These are phyloP conservation scores for Sturmia bella DNA, from an alignment of 2,888 invertebrate species.

Conservation along the genomic window DNA sequence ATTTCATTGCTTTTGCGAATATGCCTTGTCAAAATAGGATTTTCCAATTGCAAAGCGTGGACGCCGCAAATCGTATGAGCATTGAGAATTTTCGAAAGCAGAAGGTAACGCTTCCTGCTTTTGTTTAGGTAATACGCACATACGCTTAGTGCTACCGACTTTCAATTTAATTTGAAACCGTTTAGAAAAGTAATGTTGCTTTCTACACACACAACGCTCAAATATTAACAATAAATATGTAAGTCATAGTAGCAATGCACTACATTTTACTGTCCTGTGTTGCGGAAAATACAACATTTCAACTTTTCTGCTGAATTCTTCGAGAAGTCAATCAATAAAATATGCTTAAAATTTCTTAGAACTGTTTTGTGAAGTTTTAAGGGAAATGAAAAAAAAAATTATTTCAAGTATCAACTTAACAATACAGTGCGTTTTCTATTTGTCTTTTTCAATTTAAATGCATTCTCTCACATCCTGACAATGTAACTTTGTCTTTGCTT, in stretches of 20 bases:
- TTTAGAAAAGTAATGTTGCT: too few species aligned
- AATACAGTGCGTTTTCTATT: conserved; percentile 33
- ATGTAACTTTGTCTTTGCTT: conserved; percentile 52
- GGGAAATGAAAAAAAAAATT: not conserved
- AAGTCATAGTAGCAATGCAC: not conserved
- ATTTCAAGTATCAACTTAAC: conserved; percentile 30
- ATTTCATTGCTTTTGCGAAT: too few species aligned
- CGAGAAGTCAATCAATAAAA: conserved; percentile 1
- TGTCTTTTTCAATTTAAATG: conserved; percentile 52
- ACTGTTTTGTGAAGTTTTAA: too few species aligned
- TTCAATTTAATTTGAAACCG: too few species aligned
- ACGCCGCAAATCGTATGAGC: too few species aligned
- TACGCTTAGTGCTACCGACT: too few species aligned
- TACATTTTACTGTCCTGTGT: not conserved
- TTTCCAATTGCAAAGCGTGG: too few species aligned
- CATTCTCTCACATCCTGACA: conserved; percentile 52
- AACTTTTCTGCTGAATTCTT: conserved; percentile 9
- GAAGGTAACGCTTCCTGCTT: too few species aligned
- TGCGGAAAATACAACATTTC: not conserved
- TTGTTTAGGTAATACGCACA: too few species aligned
- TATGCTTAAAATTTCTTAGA: not conserved
- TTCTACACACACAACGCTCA: too few species aligned
- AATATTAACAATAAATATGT: not conserved
- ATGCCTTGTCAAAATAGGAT: too few species aligned
- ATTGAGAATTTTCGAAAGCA: too few species aligned